phyloP scores from a whole-genome alignment of 2,113 vertebrate species.

The Rhinoptilus africanus region DNA sequence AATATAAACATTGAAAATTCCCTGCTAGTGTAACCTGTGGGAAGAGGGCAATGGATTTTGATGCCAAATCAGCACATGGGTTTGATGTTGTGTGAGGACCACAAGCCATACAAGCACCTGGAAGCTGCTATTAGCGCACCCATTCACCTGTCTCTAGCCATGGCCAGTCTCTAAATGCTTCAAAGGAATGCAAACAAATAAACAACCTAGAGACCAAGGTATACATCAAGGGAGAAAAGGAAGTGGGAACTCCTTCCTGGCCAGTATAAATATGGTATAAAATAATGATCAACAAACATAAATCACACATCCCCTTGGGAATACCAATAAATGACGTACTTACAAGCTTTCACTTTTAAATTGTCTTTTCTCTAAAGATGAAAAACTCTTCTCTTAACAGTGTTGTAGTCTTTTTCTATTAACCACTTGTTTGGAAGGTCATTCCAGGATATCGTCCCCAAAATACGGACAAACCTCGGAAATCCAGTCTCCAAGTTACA shows the following conservation, averaged over 20 bases:
- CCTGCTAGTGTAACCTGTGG: neutral
- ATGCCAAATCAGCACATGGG: accelerated
- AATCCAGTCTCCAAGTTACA: neutral
- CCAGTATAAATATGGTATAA: neutral
- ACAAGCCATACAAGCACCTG: neutral
- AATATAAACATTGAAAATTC: neutral
- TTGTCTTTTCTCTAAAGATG: neutral
- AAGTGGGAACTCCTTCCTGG: conserved; percentile 1
- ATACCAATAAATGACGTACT: neutral
- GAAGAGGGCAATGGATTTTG: neutral
- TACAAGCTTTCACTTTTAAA: neutral
- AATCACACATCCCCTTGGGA: neutral
- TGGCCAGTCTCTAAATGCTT: neutral
- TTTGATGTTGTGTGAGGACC: neutral
- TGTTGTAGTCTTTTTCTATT: neutral
- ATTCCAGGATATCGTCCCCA: neutral
- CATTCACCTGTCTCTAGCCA: conserved; percentile 9
- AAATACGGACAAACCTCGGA: neutral
- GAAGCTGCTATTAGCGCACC: neutral
- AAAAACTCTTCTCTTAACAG: neutral
- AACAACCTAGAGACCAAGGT: neutral
- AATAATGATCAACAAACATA: conserved; percentile 28
- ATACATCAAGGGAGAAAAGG: neutral
- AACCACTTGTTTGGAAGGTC: neutral
- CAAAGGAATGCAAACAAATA: conserved; percentile 39